A percentile compares a stretch with the other conserved stretches of the same genome.
These are phyloP conservation scores for Mola mola DNA, from an alignment of 2,113 vertebrate species.

Conservation along the genomic window DNA sequence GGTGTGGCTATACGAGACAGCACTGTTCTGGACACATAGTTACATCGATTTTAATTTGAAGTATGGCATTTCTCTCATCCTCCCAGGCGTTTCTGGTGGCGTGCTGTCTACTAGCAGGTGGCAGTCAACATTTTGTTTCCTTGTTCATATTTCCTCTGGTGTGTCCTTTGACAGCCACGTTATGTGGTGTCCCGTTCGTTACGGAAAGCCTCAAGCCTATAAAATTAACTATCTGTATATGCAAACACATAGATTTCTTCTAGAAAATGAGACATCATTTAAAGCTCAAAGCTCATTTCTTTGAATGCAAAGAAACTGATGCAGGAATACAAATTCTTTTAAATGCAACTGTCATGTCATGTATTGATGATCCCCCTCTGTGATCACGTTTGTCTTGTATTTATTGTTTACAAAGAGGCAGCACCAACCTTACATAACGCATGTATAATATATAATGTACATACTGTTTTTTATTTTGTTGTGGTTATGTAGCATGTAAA, in stretches of 20 bases:
- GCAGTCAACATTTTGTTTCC: too few relatives aligned
- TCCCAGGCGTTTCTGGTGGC: background rate
- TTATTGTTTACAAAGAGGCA: constrained; percentile 72
- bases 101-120: background rate
- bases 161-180: constrained; percentile 11
- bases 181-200: constrained; percentile 12
- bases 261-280: constrained; percentile 9
- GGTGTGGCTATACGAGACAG: constrained; percentile 3
- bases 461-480: constrained; percentile 51
- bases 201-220: constrained; percentile 44
- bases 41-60: constrained; percentile 32
- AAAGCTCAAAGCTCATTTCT: constrained; percentile 8
- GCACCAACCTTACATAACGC: constrained; percentile 63
- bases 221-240: constrained; percentile 75
- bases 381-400: constrained; percentile 66
- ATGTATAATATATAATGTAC: constrained; percentile 80
- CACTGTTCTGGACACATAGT: constrained; percentile 61
- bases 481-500: constrained; percentile 71
- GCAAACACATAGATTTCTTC: constrained; percentile 41
- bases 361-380: constrained; percentile 55
- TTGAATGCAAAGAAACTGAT: constrained; percentile 1
- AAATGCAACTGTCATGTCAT: constrained; percentile 18
- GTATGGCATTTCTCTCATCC: background rate
- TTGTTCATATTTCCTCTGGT: background rate
- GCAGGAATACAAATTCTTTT: constrained; percentile 9